Evolutionary conservation across 1,140 invertebrate species (phyloP).

Genomic region (Nylanderia fulva): DNA sequence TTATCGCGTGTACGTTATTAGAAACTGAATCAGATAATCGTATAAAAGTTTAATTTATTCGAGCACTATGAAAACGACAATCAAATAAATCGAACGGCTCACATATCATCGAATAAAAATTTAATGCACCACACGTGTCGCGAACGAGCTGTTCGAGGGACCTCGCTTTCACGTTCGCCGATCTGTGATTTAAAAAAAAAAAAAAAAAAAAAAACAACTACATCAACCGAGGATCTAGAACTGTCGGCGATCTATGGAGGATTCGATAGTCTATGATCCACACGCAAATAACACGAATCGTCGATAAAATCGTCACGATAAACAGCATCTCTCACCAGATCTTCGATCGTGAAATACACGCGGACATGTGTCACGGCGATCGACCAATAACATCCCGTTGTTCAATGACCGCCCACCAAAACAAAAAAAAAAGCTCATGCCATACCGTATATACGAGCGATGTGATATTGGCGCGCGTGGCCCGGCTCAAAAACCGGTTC

Average conservation of each 20-base stretch:
- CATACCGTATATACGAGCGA: conserved; percentile 39
- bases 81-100: neutral
- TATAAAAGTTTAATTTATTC: conserved; percentile 19
- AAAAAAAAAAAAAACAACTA: neutral
- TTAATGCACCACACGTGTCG: conserved; percentile 33
- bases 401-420: conserved; percentile 52
- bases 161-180: neutral
- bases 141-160: neutral
- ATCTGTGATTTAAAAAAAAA: neutral
- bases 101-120: conserved; percentile 33
- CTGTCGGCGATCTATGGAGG: conserved; percentile 3
- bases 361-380: conserved; percentile 67
- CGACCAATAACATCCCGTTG: conserved; percentile 62
- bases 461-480: conserved; percentile 61
- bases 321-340: conserved; percentile 40
- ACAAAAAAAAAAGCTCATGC: conserved; percentile 38
- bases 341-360: conserved; percentile 28
- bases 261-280: conserved; percentile 20
- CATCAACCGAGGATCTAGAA: conserved; percentile 21
- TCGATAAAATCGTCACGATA: conserved; percentile 35
- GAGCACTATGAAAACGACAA: conserved; percentile 8
- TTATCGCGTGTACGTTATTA: conserved; percentile 30
- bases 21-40: conserved; percentile 1
- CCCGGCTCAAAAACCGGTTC: conserved; percentile 71
- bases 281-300: conserved; percentile 24